Evolutionary conservation across 2,888 invertebrate species (phyloP).

Genomic region (Papilio gigon): DNA sequence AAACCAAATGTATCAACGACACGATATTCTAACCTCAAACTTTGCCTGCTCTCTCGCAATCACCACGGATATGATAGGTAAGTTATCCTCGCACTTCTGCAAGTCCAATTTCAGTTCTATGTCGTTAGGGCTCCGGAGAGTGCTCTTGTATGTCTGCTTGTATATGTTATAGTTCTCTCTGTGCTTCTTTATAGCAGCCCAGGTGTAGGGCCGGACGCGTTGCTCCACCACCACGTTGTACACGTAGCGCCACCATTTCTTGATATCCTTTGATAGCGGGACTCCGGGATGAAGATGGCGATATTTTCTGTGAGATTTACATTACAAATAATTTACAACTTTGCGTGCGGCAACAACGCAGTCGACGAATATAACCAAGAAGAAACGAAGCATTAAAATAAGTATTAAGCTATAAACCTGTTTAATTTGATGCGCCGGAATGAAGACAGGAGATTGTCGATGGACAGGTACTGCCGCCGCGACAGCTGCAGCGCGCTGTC

Average conservation of each 20-base stretch:
- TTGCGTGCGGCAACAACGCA: background rate
- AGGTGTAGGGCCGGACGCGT: conserved; percentile 87
- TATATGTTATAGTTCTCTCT: conserved; percentile 87
- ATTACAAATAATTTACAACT: background rate
- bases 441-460: conserved; percentile 81
- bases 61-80: conserved; percentile 88
- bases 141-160: conserved; percentile 86
- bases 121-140: conserved; percentile 86
- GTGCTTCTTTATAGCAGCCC: conserved; percentile 86
- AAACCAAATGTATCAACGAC: too few species aligned
- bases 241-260: conserved; percentile 90
- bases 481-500: conserved; percentile 89
- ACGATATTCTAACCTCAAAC: conserved; percentile 83
- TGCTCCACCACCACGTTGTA: conserved; percentile 87
- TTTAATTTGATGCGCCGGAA: conserved; percentile 86
- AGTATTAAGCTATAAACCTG: conserved; percentile 68
- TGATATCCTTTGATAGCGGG: conserved; percentile 81
- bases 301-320: conserved; percentile 83
- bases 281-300: conserved; percentile 84
- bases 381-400: too few species aligned
- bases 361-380: too few species aligned
- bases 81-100: conserved; percentile 88
- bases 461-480: conserved; percentile 86
- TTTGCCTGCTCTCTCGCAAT: conserved; percentile 91
- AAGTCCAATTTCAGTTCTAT: conserved; percentile 88